These are phyloP conservation scores for Pandemis corylana DNA, from an alignment of 2,888 invertebrate species.

Conservation along the genomic window DNA sequence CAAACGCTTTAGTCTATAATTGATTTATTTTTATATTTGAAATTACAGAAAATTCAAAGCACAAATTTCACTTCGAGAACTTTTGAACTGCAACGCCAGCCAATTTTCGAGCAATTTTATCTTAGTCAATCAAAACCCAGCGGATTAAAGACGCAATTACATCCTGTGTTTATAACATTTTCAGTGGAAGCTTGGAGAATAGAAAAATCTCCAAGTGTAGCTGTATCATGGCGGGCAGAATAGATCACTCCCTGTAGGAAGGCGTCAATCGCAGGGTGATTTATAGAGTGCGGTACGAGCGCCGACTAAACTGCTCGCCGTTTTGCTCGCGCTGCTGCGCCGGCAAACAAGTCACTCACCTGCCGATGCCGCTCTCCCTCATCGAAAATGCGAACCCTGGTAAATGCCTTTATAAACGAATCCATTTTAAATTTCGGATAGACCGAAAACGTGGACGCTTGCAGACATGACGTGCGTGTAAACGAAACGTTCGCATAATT, in stretches of 20 bases:
- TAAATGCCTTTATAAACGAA: conserved; percentile 82
- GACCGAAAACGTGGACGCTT: conserved; percentile 77
- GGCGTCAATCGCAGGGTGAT: conserved; percentile 82
- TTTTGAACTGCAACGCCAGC: conserved; percentile 23
- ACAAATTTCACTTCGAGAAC: conserved; percentile 21
- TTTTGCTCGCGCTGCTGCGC: conserved; percentile 77
- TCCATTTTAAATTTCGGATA: conserved; percentile 81
- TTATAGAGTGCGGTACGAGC: conserved; percentile 77
- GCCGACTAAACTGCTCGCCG: conserved; percentile 78
- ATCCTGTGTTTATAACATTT: conserved; percentile 17
- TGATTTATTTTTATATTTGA: conserved; percentile 16
- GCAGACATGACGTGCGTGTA: conserved; percentile 81
- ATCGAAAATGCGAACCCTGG: conserved; percentile 79
- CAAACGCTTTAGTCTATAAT: conserved; percentile 11
- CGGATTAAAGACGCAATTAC: conserved; percentile 21
- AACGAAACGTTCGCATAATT: conserved; percentile 78
- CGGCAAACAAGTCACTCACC: conserved; percentile 84
- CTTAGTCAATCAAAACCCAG: conserved; percentile 21
- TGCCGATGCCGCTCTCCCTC: conserved; percentile 78
- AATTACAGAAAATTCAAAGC: conserved; percentile 24
- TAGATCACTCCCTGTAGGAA: conserved; percentile 84
- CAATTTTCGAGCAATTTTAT: conserved; percentile 17
- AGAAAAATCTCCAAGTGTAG: conserved; percentile 77
- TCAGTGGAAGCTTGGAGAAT: conserved; percentile 43
- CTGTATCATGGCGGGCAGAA: conserved; percentile 78